phyloP scores from a whole-genome alignment of 2,888 invertebrate species.

The Aproaerema taeniolella region DNA sequence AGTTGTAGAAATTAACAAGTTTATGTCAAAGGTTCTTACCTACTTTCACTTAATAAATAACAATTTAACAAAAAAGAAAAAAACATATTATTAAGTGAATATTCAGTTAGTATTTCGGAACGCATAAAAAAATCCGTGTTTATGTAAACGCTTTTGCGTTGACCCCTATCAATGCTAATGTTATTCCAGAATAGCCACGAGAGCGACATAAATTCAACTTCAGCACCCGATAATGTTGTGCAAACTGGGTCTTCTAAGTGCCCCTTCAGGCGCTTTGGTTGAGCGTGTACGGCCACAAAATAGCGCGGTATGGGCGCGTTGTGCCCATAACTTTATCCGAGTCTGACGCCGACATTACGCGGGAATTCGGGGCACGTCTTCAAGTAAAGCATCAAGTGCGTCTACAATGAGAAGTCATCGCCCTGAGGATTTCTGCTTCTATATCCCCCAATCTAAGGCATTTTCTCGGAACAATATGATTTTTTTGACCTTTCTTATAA shows the following conservation, averaged over 20 bases:
- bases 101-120: too few species aligned
- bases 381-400: conserved; percentile 29
- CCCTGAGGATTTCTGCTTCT: conserved; percentile 20
- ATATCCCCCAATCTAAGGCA: conserved; percentile 20
- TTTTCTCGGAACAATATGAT: conserved; percentile 21
- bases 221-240: conserved; percentile 2
- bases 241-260: not conserved
- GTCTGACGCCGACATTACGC: conserved; percentile 21
- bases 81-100: too few species aligned
- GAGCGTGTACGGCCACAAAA: too few species aligned
- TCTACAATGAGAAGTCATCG: conserved; percentile 23
- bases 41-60: too few species aligned
- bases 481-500: conserved; percentile 15
- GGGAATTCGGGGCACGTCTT: conserved; percentile 33
- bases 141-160: too few species aligned
- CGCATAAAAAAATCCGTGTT: too few species aligned
- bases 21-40: too few species aligned
- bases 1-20: too few species aligned
- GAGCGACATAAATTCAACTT: not conserved
- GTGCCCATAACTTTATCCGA: conserved; percentile 26
- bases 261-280: conserved; percentile 1
- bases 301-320: not conserved
- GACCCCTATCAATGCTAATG: not conserved
- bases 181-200: not conserved
- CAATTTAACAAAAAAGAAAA: too few species aligned